Evolutionary conservation across 2,888 invertebrate genomes (phyloP), one percentile per base, ranked within the genome.

Genomic region (Clepsis dumicolana): DNA sequence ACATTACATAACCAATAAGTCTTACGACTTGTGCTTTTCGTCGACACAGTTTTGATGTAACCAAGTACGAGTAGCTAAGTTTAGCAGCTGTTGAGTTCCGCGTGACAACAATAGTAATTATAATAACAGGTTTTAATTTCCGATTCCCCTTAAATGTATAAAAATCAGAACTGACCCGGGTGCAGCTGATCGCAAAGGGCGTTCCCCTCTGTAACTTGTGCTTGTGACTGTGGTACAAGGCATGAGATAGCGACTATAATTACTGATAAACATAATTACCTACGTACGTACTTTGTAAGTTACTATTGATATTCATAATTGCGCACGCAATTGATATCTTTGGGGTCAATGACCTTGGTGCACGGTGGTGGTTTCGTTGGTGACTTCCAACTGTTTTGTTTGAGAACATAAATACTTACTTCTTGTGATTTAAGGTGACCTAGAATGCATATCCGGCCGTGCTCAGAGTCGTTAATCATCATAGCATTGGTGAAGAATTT

Each of bases 141-240:
- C 75, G 80, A 84, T 85, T 86, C 85, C 85, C 82, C 82, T 75
- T 70, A 73, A 81, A 85, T 81, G 78, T 81, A 85, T 84, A 83
- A 83, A 87, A 89, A 84, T 87, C 82, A 80, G 73, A 65, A 78
- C 85, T 88, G 87, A 88, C 89, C 88, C 81, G 84, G 80, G 82
- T 85, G 84, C 84, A 86, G 86, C 85, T 85, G 90, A 89, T 89
- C 84, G 85, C 89, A 87, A 87, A 90, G 90, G 90, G 90, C 91
- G 90, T 90, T 91, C 89, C 90, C 90, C 91, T 88, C 81, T 78
- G 80, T 72, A 74, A 77, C 80, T 76, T 78, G 78, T 74, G 73
- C 72, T 76, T 78, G 74, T 72, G 64, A 73, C 52, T 67, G 44
- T 59, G 75, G 74, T 63, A 35, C 72, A 81, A 80, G 81, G 69